Base-by-base conservation (phyloP, 2,113 vertebrate genomes). In the Alectura lathami region DNA sequence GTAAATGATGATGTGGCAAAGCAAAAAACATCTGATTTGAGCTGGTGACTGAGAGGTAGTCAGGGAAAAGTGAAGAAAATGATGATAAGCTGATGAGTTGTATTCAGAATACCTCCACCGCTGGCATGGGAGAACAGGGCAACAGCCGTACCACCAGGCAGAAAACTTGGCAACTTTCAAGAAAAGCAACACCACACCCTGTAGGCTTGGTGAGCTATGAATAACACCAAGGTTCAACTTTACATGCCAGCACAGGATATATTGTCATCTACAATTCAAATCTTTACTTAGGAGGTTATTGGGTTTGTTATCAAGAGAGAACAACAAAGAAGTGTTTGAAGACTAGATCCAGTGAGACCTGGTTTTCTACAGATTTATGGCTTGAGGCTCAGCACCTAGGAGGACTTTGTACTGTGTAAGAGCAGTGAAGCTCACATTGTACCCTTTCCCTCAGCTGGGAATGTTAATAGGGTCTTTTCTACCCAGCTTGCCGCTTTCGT, bases 191-290 rank as follows among this genome's bases (percentile, higher is more conserved):
- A 70, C 89, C 93, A 90, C 92, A 70, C 83, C 94, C 90, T 62
- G 23, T 66, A 57, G 92, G 62, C 42, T 92, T 60, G 60, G 69
- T 56, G 80, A 95, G 83, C 88, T 40, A 13, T 83, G 82, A 94
- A 83, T 91, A 93, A 86, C 59, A 43, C 23, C 54, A 20, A 54
- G 40, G 59, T 83, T 96, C 91, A 54, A 80, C 89, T 88, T 86
- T 48, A 60, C 79, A 74, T 88, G 79, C 94, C 66, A 75, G 82
- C 72, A 93, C 88, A 96, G 83, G 89, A 80, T 93, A 5, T 34
- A 32, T 75, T 90, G 83, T 60, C 85, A 93, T 93, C 90, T 96
- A 68, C 91, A 86, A 90, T 94, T 94, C 57, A 90, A 64, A 81
- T 93, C 68, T 94, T 94, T 91, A 26, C 85, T 90, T 90, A 48